Base-by-base conservation (phyloP, 35 echinoderm and acorn worm genomes). In the Stichopus chloronotus region DNA sequence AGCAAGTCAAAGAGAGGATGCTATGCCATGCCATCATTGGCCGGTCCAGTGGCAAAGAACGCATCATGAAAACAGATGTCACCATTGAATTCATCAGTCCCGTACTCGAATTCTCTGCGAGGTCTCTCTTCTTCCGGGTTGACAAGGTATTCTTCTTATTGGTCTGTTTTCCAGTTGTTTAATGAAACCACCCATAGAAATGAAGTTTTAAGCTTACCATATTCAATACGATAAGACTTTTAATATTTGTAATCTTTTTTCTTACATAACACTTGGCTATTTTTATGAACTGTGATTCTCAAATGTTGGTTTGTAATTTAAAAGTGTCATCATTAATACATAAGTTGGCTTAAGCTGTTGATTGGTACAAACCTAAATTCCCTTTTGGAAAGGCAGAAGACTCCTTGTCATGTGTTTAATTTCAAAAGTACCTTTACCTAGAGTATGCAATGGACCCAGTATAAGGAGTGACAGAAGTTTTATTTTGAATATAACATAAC, bases 1-100 rank as follows among this genome's bases (percentile, higher is more conserved):
- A 99, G 88, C 78, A 84, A 24, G 97, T 99, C 43, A 99, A 96
- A 68, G 97, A 99, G 76, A 59, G 94, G 30, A 94, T 99, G 95
- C 58, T 99, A 57, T 99, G 97, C 78, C 97, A 99, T 90, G 97
- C 97, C 57, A 99, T 99, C 94, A 99, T 99, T 58, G 97, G 97
- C 56, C 89, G 93, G 23, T 78, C 97, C 19, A 99, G 97, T 86
- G 97, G 97, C 52, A 99, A 99, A 59, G 97, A 99, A 88, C 94
- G 93, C 55, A 95, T 99, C 69, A 99, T 99, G 95, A 99, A 99
- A 90, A 99, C 95, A 8, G 97, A 99, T 57, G 88, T 99, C 93
- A 96, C 77, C 23, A 95, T 99, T 9, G 94, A 95, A 59, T 99
- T 99, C 90, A 99, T 99, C 94, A 96, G 95, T 79, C 97, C 97